Percentiles rank a stretch among this genome's conserved stretches.
Conservation (phyloP, 1,140 invertebrate genomes). For the Bombus haemorrhoidalis region DNA sequence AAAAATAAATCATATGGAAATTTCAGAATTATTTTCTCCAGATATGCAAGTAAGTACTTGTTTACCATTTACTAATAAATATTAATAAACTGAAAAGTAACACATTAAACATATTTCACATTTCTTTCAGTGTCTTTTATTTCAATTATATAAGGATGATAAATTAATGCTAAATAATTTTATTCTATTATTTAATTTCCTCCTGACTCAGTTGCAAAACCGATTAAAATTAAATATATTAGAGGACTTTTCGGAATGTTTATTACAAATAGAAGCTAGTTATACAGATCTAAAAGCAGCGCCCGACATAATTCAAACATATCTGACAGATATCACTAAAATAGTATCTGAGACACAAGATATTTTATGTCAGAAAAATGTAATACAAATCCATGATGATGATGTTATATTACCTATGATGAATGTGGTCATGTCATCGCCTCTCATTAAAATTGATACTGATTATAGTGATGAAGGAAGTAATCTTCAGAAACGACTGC, state of each 20-base stretch:
- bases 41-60: slow-evolving; percentile 64
- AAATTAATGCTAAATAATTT: slow-evolving; percentile 68
- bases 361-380: slow-evolving; percentile 30
- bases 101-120: slow-evolving; percentile 21
- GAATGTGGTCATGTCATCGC: slow-evolving; percentile 71
- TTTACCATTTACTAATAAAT: not conserved
- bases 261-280: slow-evolving; percentile 68
- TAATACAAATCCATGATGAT: slow-evolving; percentile 17
- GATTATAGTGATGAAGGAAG: slow-evolving; percentile 44
- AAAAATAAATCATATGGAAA: slow-evolving; percentile 55
- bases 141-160: slow-evolving; percentile 66
- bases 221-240: slow-evolving; percentile 44
- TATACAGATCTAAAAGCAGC: slow-evolving; percentile 61
- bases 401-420: slow-evolving; percentile 28
- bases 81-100: not conserved
- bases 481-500: slow-evolving; percentile 62
- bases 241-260: slow-evolving; percentile 62
- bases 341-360: slow-evolving; percentile 21
- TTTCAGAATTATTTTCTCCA: slow-evolving; percentile 66
- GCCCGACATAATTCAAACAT: slow-evolving; percentile 58
- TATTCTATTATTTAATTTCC: slow-evolving; percentile 57
- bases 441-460: slow-evolving; percentile 69
- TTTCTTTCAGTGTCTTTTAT: slow-evolving; percentile 65
- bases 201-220: slow-evolving; percentile 57
- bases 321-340: slow-evolving; percentile 19